A percentile compares a stretch with the other conserved stretches of the same genome.
phyloP scores from a whole-genome alignment of 2,113 vertebrate genomes.

The Hipposideros armiger region DNA sequence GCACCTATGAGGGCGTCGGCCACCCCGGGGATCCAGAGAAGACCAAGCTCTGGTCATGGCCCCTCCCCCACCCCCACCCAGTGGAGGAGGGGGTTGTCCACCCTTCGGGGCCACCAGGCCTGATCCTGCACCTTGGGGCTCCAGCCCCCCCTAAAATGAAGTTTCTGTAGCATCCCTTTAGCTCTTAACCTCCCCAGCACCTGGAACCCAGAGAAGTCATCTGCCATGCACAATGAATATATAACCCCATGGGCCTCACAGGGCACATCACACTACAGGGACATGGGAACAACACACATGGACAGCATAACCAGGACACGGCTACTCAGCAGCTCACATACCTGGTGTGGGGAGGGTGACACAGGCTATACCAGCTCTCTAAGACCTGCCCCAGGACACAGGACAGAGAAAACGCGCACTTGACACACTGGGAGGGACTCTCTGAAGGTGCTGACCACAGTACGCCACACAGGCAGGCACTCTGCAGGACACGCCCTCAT shows the following conservation, averaged over 20 bases:
- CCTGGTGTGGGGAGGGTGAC: neutral
- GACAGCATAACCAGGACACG: neutral
- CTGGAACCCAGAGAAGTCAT: neutral
- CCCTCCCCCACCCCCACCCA: neutral
- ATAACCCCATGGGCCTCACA: neutral
- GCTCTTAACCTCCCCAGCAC: neutral
- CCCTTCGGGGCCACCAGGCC: constrained; percentile 24
- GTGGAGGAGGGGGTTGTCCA: neutral
- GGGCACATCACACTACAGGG: neutral
- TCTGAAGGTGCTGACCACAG: neutral
- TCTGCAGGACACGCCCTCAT: neutral
- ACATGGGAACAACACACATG: neutral
- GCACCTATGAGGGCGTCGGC: constrained; percentile 70
- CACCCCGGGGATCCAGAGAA: neutral
- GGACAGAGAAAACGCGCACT: neutral
- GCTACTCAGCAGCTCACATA: neutral
- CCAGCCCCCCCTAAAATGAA: constrained; percentile 45
- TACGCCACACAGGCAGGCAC: neutral
- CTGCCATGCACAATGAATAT: too few relatives aligned
- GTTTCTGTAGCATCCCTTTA: neutral
- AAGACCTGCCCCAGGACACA: neutral
- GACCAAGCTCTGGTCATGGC: neutral
- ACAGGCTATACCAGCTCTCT: neutral
- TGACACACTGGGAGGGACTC: neutral
- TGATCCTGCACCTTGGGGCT: constrained; percentile 71